Conservation (phyloP, 2,888 invertebrate species). For the Eulithis testata region DNA sequence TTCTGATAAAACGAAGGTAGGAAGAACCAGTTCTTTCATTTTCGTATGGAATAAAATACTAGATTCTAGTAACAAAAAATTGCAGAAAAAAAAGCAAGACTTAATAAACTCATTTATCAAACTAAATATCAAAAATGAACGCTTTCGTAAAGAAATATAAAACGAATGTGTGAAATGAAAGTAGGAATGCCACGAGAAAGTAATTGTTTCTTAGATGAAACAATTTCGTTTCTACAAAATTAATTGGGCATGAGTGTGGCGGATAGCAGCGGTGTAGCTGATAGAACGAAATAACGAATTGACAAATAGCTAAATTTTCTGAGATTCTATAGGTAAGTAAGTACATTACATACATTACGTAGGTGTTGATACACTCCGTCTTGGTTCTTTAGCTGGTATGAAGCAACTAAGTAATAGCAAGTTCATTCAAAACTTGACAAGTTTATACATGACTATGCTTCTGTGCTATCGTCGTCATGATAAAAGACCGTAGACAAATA, state of each 20-base stretch:
- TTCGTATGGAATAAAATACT: not conserved
- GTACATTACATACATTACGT: no score
- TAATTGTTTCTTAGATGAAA: constrained; percentile 45
- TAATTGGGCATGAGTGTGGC: constrained; percentile 33
- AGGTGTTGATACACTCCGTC: not conserved
- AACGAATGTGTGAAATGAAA: constrained; percentile 59
- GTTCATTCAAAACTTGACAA: constrained; percentile 19
- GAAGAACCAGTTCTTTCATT: constrained; percentile 1
- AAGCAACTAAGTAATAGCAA: constrained; percentile 12
- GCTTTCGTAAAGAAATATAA: constrained; percentile 48
- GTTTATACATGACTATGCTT: constrained; percentile 19
- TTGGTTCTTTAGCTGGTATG: not conserved
- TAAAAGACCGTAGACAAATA: not conserved
- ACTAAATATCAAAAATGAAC: constrained; percentile 48
- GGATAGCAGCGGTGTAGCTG: constrained; percentile 7
- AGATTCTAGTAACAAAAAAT: no score
- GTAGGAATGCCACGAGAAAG: constrained; percentile 56
- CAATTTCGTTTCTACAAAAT: constrained; percentile 40
- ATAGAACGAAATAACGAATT: constrained; percentile 10
- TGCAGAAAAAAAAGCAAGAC: constrained; percentile 51
- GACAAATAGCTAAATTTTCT: constrained; percentile 7
- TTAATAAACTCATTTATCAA: constrained; percentile 42
- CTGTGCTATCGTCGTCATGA: not conserved
- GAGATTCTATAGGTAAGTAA: no score
- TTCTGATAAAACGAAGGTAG: constrained; percentile 13